These are phyloP conservation scores for Aporophyla lueneburgensis DNA, from an alignment of 2,888 invertebrate genomes.

Conservation along the genomic window DNA sequence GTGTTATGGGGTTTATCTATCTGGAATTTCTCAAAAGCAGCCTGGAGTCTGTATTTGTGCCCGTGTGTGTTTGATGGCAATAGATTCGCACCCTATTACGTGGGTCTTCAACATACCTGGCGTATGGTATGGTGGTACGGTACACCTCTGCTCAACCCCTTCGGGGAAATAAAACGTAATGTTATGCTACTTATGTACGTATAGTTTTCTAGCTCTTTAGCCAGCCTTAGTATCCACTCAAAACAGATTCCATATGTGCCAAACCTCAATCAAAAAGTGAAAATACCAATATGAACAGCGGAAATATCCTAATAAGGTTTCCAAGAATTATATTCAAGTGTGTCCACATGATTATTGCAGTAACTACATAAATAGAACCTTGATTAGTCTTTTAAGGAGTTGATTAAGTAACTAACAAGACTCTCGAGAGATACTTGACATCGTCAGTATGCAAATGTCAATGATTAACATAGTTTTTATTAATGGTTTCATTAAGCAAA, in stretches of 20 bases:
- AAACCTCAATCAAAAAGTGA: background rate
- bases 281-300: background rate
- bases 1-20: too few relatives aligned
- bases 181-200: background rate
- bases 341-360: slow-evolving; percentile 2
- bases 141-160: too few relatives aligned
- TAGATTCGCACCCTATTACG: too few relatives aligned
- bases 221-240: background rate
- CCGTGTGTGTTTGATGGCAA: too few relatives aligned
- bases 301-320: slow-evolving; percentile 9
- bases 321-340: slow-evolving; percentile 11
- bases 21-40: too few relatives aligned
- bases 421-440: slow-evolving; percentile 25
- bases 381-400: slow-evolving; percentile 33
- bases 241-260: background rate
- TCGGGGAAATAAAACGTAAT: too few relatives aligned
- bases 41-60: too few relatives aligned
- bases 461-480: slow-evolving; percentile 42
- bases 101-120: too few relatives aligned
- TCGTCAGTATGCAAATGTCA: slow-evolving; percentile 41
- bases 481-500: slow-evolving; percentile 26
- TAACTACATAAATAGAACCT: slow-evolving; percentile 24
- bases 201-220: background rate
- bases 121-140: too few relatives aligned
- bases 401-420: slow-evolving; percentile 30